A percentile compares a stretch with the other conserved stretches of the same genome.
Evolutionary conservation across 2,113 vertebrate genomes (phyloP).

Genomic region (Rhipidura dahli): DNA sequence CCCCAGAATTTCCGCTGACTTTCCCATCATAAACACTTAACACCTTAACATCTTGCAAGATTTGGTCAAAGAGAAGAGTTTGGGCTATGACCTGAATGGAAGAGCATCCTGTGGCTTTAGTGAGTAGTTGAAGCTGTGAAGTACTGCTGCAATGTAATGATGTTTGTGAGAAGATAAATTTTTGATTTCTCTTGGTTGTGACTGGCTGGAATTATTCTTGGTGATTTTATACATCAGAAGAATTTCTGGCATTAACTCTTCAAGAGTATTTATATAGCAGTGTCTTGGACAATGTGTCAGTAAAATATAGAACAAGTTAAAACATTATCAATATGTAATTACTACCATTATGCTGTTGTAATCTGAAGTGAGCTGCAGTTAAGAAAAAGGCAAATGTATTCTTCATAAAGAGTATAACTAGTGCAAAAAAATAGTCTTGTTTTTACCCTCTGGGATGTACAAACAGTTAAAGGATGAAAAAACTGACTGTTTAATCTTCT

Average conservation of each 20-base stretch:
- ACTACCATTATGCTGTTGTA: not conserved
- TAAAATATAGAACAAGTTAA: not conserved
- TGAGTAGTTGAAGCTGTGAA: not conserved
- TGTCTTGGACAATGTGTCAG: not conserved
- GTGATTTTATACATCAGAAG: not conserved
- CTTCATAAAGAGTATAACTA: not conserved
- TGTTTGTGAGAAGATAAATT: not conserved
- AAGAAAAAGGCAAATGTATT: not conserved
- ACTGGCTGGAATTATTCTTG: not conserved
- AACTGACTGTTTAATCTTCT: not conserved
- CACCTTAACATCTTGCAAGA: not conserved
- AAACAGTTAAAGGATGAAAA: not conserved
- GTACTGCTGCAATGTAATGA: not conserved
- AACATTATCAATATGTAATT: not conserved
- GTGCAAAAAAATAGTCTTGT: not conserved
- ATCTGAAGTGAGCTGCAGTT: not conserved
- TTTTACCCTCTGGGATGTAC: not conserved
- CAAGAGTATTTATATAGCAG: not conserved
- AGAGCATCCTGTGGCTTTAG: not conserved
- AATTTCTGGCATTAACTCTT: not conserved
- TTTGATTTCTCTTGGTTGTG: not conserved
- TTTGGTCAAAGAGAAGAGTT: not conserved
- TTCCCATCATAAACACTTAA: not conserved
- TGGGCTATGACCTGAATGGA: not conserved
- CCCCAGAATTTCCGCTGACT: conserved; percentile 3